Evolutionary conservation across 2,113 vertebrate species (phyloP), one percentile per base, ranked within the genome.

Genomic region (Anhinga rufa): DNA sequence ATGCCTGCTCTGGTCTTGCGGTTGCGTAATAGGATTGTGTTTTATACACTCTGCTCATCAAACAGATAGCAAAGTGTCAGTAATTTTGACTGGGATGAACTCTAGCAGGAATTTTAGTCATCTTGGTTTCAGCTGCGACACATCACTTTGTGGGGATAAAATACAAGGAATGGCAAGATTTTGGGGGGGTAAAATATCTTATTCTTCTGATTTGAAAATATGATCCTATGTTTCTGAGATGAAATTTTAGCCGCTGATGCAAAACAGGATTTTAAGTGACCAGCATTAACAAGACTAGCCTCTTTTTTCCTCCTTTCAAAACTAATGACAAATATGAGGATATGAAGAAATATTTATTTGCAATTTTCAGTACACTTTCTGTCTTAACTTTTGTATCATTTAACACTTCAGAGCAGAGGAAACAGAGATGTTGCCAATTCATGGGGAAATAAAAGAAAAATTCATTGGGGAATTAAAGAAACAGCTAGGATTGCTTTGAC

Each of bases 101-200:
- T 70, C 51, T 9, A 46, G 42, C 46, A 90, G 80, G 38, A 88
- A 34, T 79, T 82, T 55, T 61, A 72, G 51, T 75, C 24, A 3
- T 79, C 65, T 82, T 77, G 46, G n/a, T 89, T 92, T 91, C 77
- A 83, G 24, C 80, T 0, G 0, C 4, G 5, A 13, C 4, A 3
- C 31, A 13, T 77, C 31, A 10, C 60, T 84, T 74, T 18, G 51
- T 51, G 29, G 31, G 6, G 10, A 46, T 70, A 57, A 74, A 93
- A 40, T n/a, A 8, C 40, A 70, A 92, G 14, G 28, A 68, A 64
- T 34, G 25, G 18, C 24, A 76, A 69, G 68, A 42, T n/a, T 76
- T 0, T 31, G 17, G 29, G 0, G 4, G 32, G 4, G 3, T 12
- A 34, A 83, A 86, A 55, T 40, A 32, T 34, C 7, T 20, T 69